These are phyloP conservation scores for Pocillopora damicornis DNA, from an alignment of 64 coral and sea anemone genomes.

Conservation along the genomic window DNA sequence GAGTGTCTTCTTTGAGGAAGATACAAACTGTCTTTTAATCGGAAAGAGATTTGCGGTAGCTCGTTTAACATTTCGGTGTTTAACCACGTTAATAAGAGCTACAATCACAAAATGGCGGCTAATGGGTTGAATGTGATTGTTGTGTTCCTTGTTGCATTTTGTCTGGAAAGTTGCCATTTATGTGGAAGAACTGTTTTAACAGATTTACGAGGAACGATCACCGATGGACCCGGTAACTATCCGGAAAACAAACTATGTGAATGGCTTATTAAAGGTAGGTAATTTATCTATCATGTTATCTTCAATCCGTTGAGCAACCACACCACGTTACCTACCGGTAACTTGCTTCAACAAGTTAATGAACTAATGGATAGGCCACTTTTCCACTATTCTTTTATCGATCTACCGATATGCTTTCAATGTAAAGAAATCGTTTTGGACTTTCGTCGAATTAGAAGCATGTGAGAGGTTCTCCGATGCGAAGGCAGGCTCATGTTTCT, in stretches of 20 bases:
- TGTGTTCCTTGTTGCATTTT: background rate
- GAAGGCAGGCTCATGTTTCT: too few species aligned
- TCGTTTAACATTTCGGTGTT: background rate
- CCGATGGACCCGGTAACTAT: slow-evolving; percentile 36
- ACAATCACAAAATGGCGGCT: background rate
- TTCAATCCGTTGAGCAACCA: too few species aligned
- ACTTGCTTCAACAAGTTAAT: too few species aligned
- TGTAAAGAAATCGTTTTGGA: too few species aligned
- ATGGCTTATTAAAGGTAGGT: slow-evolving; percentile 76
- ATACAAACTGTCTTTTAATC: background rate
- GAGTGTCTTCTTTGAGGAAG: background rate
- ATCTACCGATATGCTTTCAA: too few species aligned
- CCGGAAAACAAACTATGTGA: slow-evolving; percentile 48
- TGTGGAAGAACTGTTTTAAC: slow-evolving; percentile 55
- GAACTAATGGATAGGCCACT: too few species aligned
- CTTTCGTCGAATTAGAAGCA: too few species aligned
- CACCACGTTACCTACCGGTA: too few species aligned
- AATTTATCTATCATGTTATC: background rate
- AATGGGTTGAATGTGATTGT: background rate
- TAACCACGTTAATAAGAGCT: background rate
- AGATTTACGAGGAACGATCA: slow-evolving; percentile 55
- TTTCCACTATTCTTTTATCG: too few species aligned
- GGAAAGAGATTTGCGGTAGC: background rate
- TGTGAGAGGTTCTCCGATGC: too few species aligned
- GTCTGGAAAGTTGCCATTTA: background rate